Percentiles rank a stretch among this genome's conserved stretches.
These are phyloP conservation scores for Platysternon megacephalum DNA, from an alignment of 2,113 vertebrate genomes.

Conservation along the genomic window DNA sequence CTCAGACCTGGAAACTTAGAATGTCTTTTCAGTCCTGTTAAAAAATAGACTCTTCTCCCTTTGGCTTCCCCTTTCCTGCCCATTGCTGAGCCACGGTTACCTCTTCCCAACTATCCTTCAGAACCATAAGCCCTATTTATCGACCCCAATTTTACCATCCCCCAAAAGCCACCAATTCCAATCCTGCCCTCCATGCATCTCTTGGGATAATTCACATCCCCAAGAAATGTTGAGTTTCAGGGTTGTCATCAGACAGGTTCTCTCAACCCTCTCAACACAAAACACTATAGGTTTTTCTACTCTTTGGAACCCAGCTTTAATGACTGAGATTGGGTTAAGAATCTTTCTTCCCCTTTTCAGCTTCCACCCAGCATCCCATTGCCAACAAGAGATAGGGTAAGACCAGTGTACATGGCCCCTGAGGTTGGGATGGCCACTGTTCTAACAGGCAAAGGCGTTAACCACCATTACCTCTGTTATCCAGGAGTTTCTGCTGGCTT, in stretches of 20 bases:
- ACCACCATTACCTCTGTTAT: constrained; percentile 16
- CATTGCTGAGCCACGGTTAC: constrained; percentile 9
- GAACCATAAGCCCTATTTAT: constrained; percentile 25
- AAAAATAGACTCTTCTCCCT: background rate
- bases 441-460: background rate
- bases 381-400: too few relatives aligned
- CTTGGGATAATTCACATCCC: background rate
- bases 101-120: constrained; percentile 42
- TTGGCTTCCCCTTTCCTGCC: constrained; percentile 8
- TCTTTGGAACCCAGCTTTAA: constrained; percentile 59
- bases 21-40: background rate
- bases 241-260: constrained; percentile 47
- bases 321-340: background rate
- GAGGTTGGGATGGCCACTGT: background rate
- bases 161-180: background rate
- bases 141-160: background rate
- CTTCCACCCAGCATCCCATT: background rate
- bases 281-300: constrained; percentile 3
- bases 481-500: background rate
- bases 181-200: background rate
- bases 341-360: background rate
- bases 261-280: background rate
- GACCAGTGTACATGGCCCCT: background rate
- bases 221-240: constrained; percentile 46
- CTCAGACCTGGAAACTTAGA: constrained; percentile 67